Percentiles rank a stretch among this genome's conserved stretches.
phyloP scores from a whole-genome alignment of 1,140 invertebrate species.

The Vanessa atalanta region DNA sequence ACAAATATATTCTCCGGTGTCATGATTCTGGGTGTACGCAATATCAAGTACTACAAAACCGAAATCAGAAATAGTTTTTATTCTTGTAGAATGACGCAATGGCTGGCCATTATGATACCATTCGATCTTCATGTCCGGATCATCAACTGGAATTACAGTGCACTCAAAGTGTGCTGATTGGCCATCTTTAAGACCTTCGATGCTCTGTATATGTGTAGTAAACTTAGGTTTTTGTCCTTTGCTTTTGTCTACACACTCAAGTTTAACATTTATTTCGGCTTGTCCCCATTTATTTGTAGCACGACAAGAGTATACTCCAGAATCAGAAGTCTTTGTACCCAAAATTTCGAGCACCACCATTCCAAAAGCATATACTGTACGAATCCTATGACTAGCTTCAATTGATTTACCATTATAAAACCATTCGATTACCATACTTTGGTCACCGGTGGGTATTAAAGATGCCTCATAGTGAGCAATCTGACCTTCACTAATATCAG shows the following conservation, averaged over 20 bases:
- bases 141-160: conserved; percentile 93
- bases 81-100: conserved; percentile 92
- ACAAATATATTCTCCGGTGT: conserved; percentile 96
- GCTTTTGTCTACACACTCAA: conserved; percentile 92
- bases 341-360: conserved; percentile 97
- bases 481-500: conserved; percentile 92
- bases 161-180: conserved; percentile 96
- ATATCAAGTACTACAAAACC: conserved; percentile 98
- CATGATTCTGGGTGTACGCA: conserved; percentile 95
- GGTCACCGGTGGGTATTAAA: conserved; percentile 95
- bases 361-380: conserved; percentile 96
- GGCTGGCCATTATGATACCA: conserved; percentile 97
- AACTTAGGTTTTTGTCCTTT: conserved; percentile 93
- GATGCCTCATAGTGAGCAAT: conserved; percentile 97
- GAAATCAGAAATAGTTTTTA: conserved; percentile 97
- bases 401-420: conserved; percentile 95
- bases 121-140: conserved; percentile 96
- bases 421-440: conserved; percentile 98
- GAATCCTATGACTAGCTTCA: conserved; percentile 92
- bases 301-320: conserved; percentile 91
- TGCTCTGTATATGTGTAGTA: conserved; percentile 89
- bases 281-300: conserved; percentile 94
- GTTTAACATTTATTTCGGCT: conserved; percentile 91
- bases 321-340: conserved; percentile 93
- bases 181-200: conserved; percentile 93